Percentiles rank a stretch among this genome's conserved stretches.
Evolutionary conservation across 2,888 invertebrate genomes (phyloP).

Genomic region (Aleiodes leptofemur): DNA sequence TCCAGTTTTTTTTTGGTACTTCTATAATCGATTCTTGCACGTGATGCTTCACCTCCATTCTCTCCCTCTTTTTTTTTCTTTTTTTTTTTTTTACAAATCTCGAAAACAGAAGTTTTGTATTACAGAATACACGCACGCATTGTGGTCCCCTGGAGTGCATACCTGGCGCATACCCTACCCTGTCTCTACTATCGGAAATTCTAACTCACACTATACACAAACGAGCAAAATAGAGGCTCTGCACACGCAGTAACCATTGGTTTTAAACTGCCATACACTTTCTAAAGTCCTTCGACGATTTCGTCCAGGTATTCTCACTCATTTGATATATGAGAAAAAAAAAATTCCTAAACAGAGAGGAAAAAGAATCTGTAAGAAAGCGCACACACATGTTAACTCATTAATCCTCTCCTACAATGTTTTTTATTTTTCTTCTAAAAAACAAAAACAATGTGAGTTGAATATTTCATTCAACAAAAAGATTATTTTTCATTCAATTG

Average conservation of each 20-base stretch:
- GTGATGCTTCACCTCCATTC: too few species aligned
- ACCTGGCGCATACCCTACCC: constrained; percentile 45
- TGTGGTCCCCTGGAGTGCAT: constrained; percentile 37
- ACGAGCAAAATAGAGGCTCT: constrained; percentile 42
- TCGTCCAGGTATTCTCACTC: constrained; percentile 50
- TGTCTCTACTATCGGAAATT: constrained; percentile 58
- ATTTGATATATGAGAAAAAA: constrained; percentile 6
- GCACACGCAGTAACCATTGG: constrained; percentile 50
- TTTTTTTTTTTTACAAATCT: not conserved
- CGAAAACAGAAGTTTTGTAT: constrained; percentile 5
- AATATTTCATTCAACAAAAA: too few species aligned
- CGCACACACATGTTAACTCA: not conserved
- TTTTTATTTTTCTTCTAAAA: not conserved
- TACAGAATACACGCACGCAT: constrained; percentile 42
- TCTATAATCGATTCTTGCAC: too few species aligned
- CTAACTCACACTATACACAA: constrained; percentile 50
- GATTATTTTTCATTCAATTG: not conserved
- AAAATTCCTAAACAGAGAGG: not conserved
- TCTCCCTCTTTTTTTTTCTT: not conserved
- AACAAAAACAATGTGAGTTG: not conserved
- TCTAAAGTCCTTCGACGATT: constrained; percentile 72
- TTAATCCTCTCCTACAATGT: too few species aligned
- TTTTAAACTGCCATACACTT: constrained; percentile 61
- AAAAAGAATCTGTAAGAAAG: too few species aligned
- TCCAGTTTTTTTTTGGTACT: too few species aligned